A percentile compares a stretch with the other conserved stretches of the same genome.
phyloP scores from a whole-genome alignment of 53 echinoderm and acorn worm genomes.

The Paracentrotus lividus region DNA sequence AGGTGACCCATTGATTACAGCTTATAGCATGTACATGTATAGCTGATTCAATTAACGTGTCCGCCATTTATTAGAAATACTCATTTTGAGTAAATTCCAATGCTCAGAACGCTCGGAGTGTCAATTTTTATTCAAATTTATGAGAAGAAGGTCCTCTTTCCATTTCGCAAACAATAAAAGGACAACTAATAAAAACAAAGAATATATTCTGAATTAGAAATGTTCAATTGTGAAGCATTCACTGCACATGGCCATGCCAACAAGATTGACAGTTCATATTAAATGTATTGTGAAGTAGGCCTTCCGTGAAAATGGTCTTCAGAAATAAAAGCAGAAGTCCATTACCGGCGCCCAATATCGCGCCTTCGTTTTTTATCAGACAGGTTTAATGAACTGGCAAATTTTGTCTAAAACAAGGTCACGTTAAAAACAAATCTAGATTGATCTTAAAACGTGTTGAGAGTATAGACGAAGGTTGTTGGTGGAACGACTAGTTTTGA shows the following conservation, averaged over 20 bases:
- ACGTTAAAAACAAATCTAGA: neutral
- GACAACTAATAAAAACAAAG: too few species aligned
- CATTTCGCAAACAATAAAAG: too few species aligned
- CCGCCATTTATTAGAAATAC: neutral
- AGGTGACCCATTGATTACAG: neutral
- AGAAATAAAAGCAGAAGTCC: neutral
- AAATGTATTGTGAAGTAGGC: constrained; percentile 20
- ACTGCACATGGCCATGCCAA: too few species aligned
- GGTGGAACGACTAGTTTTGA: too few species aligned
- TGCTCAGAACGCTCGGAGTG: neutral
- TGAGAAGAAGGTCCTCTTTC: neutral
- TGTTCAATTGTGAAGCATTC: neutral
- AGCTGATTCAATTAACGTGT: neutral
- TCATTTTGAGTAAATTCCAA: neutral
- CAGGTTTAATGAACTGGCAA: constrained; percentile 12
- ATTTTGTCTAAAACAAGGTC: neutral
- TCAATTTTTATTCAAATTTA: neutral
- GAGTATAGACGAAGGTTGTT: too few species aligned
- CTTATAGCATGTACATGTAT: neutral
- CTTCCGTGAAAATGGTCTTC: neutral
- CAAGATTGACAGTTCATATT: constrained; percentile 34
- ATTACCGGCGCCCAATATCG: neutral
- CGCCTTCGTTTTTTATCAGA: constrained; percentile 2
- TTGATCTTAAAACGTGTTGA: neutral
- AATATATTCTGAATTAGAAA: too few species aligned